Base-by-base conservation (phyloP, 2,888 invertebrate genomes). In the Drosophila stalkeri region DNA sequence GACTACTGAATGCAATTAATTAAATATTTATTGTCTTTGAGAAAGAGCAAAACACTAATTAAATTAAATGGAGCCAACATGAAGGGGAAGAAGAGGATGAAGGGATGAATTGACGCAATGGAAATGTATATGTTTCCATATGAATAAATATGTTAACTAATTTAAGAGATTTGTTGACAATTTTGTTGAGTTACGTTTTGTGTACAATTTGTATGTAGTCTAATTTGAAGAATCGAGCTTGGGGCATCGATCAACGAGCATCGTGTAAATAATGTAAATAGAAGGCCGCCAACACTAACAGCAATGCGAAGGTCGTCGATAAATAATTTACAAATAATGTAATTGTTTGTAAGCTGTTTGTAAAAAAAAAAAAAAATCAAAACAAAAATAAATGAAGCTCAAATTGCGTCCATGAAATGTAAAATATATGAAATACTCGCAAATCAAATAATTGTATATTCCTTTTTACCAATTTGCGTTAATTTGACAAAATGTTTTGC, bases 1-100 rank as follows among this genome's bases (percentile, higher is more conserved):
- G 93, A 92, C 78, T 93, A 93, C 79, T 91, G 78, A 90, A 67
- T 81, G 76, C 72, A 70, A 65, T 64, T 74, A 74, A 76, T 67
- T 78, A 75, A 74, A 78, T 90, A 86, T 90, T 90, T 89, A 86
- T 90, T 89, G 88, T 87, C 77, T 79, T 78, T 74, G 69, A 67
- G 66, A 47, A 67, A 51, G 64, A 62, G 64, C 74, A 62, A 69
- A 80, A 77, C 80, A 85, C 76, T 76, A 86, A 78, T 61, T 88
- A 82, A 85, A 82, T 88, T 82, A 83, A 86, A 81, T 61, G 76
- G 56, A 72, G 57, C 52, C 39, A 41, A 12, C 39, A 7, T 4
- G 39, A n/a, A 11, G 33, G 60, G 44, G 14, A 18, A 8, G 18
- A 27, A 7, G 41, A 41, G 7, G n/a, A 55, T 0, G 39, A 14